Conservation (phyloP, 2,888 invertebrate genomes). For the Parnassius glacialis region DNA sequence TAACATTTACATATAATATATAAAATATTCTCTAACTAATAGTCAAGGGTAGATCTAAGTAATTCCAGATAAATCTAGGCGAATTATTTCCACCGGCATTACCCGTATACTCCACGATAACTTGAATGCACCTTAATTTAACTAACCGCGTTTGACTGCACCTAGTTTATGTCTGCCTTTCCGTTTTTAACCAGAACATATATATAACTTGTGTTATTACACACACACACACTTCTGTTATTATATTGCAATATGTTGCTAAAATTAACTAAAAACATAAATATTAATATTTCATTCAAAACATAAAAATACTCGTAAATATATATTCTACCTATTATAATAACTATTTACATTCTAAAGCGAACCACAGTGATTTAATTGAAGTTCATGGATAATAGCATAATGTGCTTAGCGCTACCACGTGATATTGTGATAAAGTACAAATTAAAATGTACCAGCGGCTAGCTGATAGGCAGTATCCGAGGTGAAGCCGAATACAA, state of each 20-base stretch:
- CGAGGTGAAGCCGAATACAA: slow-evolving; percentile 50
- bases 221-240: background rate
- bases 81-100: no score
- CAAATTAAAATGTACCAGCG: slow-evolving; percentile 70
- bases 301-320: background rate
- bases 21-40: no score
- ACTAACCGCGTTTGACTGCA: no score
- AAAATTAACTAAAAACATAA: background rate
- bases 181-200: no score
- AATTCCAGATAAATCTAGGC: no score
- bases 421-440: slow-evolving; percentile 72
- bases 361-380: slow-evolving; percentile 38
- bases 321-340: background rate
- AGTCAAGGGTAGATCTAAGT: no score
- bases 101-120: no score
- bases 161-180: no score
- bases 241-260: background rate
- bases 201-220: no score
- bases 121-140: no score
- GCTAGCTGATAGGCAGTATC: slow-evolving; percentile 70
- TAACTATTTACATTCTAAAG: background rate
- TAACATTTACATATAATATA: no score
- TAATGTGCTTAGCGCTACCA: slow-evolving; percentile 47
- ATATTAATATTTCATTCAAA: background rate
- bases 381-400: slow-evolving; percentile 41